Evolutionary conservation across 2,797 vertebrate species (phyloP), one percentile per base, ranked within the genome.

Genomic region (Cottoperca gobio): DNA sequence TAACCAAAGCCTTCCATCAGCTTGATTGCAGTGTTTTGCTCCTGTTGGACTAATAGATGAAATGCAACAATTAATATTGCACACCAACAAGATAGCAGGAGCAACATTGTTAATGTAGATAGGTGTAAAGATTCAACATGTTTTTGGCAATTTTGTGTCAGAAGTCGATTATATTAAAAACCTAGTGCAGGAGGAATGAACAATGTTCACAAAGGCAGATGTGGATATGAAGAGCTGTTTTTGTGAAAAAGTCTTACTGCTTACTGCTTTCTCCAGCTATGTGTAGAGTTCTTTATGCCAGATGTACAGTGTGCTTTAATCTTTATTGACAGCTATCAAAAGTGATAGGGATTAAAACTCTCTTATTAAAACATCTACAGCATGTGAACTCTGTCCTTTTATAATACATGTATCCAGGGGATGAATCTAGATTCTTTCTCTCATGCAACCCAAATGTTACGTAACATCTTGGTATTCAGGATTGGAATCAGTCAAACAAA

Each of bases 371-470:
- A 53, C 5, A 49, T 24, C 12, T 23, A 2, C n/a, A n/a, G n/a
- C n/a, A n/a, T 5, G 11, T 62, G 16, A 69, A 53, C 64, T 48
- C 11, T 48, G 4, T 54, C 39, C 9, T 57, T 74, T 69, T n/a
- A 11, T 8, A n/a, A 19, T 49, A 19, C 17, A 49, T 52, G 24
- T 5, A 52, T 42, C 17, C 5, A 1, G 16, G 6, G 23, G 65
- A 74, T 69, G n/a, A 60, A 64, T 35, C 10, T 57, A 14, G 48
- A 31, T 58, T 69, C 28, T 48, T 63, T 31, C 39, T 46, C 59
- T 76, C 40, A 50, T 49, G 57, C 62, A 61, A 26, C 59, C 72
- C 37, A 79, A 31, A 53, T 24, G 49, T 86, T 73, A 81, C 40
- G 35, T 59, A 63, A 82, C 8, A 3, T 58, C 23, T 57, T 71